Base-by-base conservation (phyloP, 2,888 invertebrate genomes). In the Synanthedon andrenaeformis region DNA sequence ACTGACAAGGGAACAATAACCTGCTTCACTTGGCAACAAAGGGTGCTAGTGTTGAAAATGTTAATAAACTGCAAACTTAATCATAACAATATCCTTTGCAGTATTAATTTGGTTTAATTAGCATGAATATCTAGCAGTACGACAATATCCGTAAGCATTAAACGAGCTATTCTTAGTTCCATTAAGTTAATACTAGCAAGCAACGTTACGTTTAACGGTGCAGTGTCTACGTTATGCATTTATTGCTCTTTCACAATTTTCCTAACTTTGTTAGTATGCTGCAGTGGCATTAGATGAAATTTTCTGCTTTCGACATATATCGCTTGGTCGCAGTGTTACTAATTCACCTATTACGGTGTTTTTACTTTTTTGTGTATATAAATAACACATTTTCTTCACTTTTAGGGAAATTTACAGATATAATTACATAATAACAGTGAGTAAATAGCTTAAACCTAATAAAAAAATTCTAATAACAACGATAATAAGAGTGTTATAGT, bases 141-240 rank as follows among this genome's bases (percentile, higher is more conserved):
- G 17, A 17, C 17, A 56, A 55, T 53, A 48, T 52, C 55, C 54
- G 56, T 60, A 52, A 58, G 58, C 56, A 53, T 56, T 55, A 59
- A 59, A 60, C 59, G 63, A 58, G 62, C 60, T 61, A 62, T 65
- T 60, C 60, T 62, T 55, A 61, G 58, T 59, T 55, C 59, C 60
- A 64, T 71, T 71, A 65, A 64, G 66, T 70, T 67, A 64, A 72
- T 68, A 65, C 62, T 61, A 61, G 62, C 63, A 62, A 61, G 62
- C 63, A 62, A 63, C 62, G 62, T 63, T 58, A 61, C 57, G 59
- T 60, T 68, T 68, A 61, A 65, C 61, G 61, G 62, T 61, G 58
- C 58, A 57, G 56, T 56, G 56, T 53, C 59, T 58, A 53, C 59
- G 49, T 19, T 58, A 56, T 61, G 60, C 62, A 65, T 64, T 69